Evolutionary conservation across 2,888 invertebrate species (phyloP), one percentile per base, ranked within the genome.

Genomic region (Drosophila differens): DNA sequence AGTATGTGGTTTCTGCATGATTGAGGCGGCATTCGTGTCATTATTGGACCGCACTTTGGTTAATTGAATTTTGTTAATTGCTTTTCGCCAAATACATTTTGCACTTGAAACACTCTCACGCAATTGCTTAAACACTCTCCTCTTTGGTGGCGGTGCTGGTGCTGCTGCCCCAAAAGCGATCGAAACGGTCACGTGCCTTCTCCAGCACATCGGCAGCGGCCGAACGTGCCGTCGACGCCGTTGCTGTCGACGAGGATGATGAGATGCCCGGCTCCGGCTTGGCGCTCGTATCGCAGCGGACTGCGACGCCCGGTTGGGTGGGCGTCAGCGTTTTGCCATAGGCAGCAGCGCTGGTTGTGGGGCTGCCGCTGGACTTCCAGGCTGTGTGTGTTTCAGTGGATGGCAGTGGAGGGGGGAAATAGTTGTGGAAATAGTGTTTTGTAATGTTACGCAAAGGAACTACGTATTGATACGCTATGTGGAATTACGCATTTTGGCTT

Each of bases 111-210:
- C 61, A 55, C 30, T 49, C 53, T 53, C 47, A 41, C 22, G 30
- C 51, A 22, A 47, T 49, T 51, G 62, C 44, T 91, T 93, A 93
- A 81, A 93, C 95, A 90, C 94, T 95, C 83, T 95, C 95, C 84
- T 95, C 95, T 87, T 95, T 95, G 86, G 94, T 78, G 75, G 74
- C 76, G 69, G 59, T 81, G 76, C 63, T 95, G 90, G 96, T 95
- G 90, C 96, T 73, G 75, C 74, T 95, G 90, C 96, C 96, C 97
- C 97, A 97, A 93, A 97, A 97, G 91, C 96, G 96, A 93, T 97
- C 97, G 92, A 97, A 97, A 86, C 97, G 96, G 93, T 96, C 96
- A 85, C 97, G 96, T 86, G 97, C 97, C 92, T 96, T 95, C 92
- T 97, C 97, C 80, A 97, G 94, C 74, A 97, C 96, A 91, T 97